Percentiles rank a stretch among this genome's conserved stretches.
These are phyloP conservation scores for Epinephelus lanceolatus DNA, from an alignment of 2,113 vertebrate species.

Conservation along the genomic window DNA sequence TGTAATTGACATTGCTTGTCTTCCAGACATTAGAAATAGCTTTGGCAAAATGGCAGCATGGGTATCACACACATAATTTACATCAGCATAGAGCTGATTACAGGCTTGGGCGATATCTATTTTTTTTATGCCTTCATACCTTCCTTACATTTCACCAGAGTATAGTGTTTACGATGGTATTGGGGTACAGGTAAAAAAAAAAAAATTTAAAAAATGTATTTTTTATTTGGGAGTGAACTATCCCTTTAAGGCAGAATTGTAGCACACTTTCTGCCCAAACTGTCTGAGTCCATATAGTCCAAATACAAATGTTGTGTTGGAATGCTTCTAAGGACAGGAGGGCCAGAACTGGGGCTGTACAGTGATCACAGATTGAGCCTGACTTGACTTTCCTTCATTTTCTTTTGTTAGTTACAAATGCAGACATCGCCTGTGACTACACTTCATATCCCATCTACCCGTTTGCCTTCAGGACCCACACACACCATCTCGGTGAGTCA, in stretches of 20 bases:
- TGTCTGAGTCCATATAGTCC: not conserved
- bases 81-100: not conserved
- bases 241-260: too few relatives aligned
- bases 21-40: not conserved
- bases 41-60: not conserved
- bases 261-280: too few relatives aligned
- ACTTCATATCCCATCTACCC: slow-evolving; percentile 92
- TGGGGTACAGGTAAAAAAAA: too few relatives aligned
- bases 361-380: not conserved
- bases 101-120: too few relatives aligned
- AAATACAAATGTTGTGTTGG: not conserved
- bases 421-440: slow-evolving; percentile 94
- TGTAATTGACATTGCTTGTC: not conserved
- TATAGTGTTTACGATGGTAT: too few relatives aligned
- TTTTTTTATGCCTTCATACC: too few relatives aligned
- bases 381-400: not conserved
- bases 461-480: slow-evolving; percentile 98
- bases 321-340: not conserved
- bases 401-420: slow-evolving; percentile 88
- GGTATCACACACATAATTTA: not conserved
- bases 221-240: too few relatives aligned
- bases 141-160: too few relatives aligned
- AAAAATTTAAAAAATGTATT: too few relatives aligned
- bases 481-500: slow-evolving; percentile 92
- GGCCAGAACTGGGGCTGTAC: not conserved